Evolutionary conservation across 1,140 invertebrate genomes (phyloP).

Genomic region (Glossosoma conforme): DNA sequence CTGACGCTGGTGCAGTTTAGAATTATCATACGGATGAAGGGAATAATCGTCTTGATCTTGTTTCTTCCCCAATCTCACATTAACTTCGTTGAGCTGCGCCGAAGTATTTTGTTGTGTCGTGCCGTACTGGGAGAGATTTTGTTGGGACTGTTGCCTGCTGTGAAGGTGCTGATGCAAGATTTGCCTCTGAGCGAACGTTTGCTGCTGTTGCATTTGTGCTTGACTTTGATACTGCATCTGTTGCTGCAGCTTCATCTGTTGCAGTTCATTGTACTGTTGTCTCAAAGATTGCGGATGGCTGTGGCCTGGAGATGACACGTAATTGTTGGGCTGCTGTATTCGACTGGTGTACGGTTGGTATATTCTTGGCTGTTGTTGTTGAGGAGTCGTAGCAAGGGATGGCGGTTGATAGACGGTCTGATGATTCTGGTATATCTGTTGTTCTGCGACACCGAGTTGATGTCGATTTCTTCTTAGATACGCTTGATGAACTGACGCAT

Average conservation of each 20-base stretch:
- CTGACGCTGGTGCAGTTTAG: slow-evolving; percentile 23
- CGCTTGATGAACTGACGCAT: slow-evolving; percentile 48
- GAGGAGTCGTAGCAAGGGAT: slow-evolving; percentile 41
- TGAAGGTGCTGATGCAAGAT: slow-evolving; percentile 49
- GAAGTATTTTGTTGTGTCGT: slow-evolving; percentile 12
- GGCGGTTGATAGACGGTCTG: slow-evolving; percentile 46
- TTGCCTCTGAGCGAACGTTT: slow-evolving; percentile 56
- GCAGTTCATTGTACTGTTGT: slow-evolving; percentile 55
- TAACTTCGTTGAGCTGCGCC: slow-evolving; percentile 22
- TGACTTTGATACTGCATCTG: slow-evolving; percentile 57
- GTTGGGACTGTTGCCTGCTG: slow-evolving; percentile 45
- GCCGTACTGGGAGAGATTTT: slow-evolving; percentile 24
- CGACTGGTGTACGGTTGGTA: slow-evolving; percentile 47
- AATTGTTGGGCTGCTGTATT: slow-evolving; percentile 33
- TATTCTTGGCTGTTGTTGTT: slow-evolving; percentile 43
- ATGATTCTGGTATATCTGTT: slow-evolving; percentile 53
- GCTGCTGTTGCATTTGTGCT: slow-evolving; percentile 55
- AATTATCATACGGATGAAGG: slow-evolving; percentile 12
- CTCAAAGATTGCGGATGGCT: slow-evolving; percentile 53
- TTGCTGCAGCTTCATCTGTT: slow-evolving; percentile 57
- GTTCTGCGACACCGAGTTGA: slow-evolving; percentile 41
- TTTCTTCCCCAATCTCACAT: slow-evolving; percentile 11
- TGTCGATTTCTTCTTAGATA: slow-evolving; percentile 50
- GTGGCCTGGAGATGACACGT: slow-evolving; percentile 27
- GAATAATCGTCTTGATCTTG: slow-evolving; percentile 31